Evolutionary conservation across 1,140 invertebrate species (phyloP), one percentile per base, ranked within the genome.

Genomic region (Papilio aristodemus): DNA sequence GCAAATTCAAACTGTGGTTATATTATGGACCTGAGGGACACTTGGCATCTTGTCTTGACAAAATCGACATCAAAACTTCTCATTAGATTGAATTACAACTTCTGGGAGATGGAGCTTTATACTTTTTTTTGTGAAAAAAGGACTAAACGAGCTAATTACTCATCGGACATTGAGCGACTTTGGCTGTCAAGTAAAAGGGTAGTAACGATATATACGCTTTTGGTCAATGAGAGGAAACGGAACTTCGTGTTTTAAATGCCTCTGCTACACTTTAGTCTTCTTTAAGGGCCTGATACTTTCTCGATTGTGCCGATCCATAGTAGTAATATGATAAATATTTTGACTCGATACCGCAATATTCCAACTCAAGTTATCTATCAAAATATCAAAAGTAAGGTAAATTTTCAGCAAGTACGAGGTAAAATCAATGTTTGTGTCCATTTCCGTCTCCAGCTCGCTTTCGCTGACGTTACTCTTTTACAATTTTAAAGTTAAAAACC

Each of bases 401-500:
- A n/a, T n/a, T n/a, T n/a, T n/a, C n/a, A n/a, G n/a, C n/a, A n/a
- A n/a, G n/a, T n/a, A n/a, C n/a, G n/a, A n/a, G n/a, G n/a, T 6
- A 50, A 50, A 8, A 25, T n/a, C n/a, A 22, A 25, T 19, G 17
- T 1, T 22, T 10, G 2, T 50, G 11, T 50, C 4, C 19, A 4
- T 22, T 22, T 22, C 41, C 41, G 41, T 50, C 46, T 10, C 27
- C 2, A 32, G 6, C 11, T 50, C 19, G 22, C 46, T 50, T 1
- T 22, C 11, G 19, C 46, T 54, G 46, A 54, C 46, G 46, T 54
- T 22, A 54, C 10, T 54, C 19, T 19, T 22, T 25, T 22, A 54
- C 46, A 54, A 54, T 54, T 54, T 54, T 54, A 54, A 54, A 54
- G 19, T 22, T 54, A 54, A 46, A 46, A 50, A 54, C 19, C 10